These are phyloP conservation scores for Erannis defoliaria DNA, from an alignment of 2,888 invertebrate genomes.

Conservation along the genomic window DNA sequence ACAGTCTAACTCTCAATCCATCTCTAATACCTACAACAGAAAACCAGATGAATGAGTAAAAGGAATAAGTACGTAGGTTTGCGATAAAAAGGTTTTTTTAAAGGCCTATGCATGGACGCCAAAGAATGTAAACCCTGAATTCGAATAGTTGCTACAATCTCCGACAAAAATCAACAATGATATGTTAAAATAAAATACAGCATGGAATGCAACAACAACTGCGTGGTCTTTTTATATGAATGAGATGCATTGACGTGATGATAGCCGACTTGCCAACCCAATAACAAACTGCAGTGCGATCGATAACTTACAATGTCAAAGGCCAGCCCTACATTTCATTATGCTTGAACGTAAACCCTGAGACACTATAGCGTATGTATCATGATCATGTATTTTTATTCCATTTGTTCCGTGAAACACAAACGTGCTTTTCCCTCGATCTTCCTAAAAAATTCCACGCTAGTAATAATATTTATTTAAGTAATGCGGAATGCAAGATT, in stretches of 20 bases:
- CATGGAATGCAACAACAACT: background rate
- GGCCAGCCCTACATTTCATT: no score
- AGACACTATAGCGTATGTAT: background rate
- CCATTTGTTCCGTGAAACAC: background rate
- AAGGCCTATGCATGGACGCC: no score
- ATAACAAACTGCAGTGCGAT: background rate
- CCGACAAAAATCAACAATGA: background rate
- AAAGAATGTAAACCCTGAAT: background rate
- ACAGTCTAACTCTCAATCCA: no score
- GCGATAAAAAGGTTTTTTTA: no score
- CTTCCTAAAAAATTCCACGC: background rate
- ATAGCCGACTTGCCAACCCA: background rate
- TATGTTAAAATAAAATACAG: background rate
- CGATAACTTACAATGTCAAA: no score
- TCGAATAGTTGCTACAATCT: background rate
- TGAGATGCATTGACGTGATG: background rate
- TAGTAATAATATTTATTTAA: slow-evolving; percentile 5
- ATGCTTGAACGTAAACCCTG: no score
- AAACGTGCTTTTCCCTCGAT: background rate
- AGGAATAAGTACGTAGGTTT: no score
- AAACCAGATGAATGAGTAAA: no score
- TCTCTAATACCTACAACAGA: no score
- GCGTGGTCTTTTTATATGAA: background rate
- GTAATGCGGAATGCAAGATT: background rate
- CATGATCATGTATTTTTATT: background rate